Base-by-base conservation (phyloP, 2,113 vertebrate genomes). In the Microcebus griseorufus region DNA sequence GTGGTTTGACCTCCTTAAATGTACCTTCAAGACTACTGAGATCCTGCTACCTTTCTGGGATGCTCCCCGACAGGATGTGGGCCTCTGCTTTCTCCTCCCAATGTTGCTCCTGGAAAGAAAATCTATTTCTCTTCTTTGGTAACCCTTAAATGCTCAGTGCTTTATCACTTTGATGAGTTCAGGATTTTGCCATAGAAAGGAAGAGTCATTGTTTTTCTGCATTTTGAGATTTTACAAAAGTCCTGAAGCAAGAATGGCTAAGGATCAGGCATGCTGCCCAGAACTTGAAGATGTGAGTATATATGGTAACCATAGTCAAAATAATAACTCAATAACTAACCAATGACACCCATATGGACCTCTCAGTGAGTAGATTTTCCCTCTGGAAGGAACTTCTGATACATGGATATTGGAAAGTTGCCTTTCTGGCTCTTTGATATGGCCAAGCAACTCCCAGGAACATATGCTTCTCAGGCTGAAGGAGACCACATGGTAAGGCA, bases 161-260 rank as follows among this genome's bases (percentile, higher is more conserved):
- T 64, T 17, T 42, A 82, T 91, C 67, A 76, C 11, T 29, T 62
- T 62, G 62, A 81, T 73, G 17, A 85, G 37, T 85, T 90, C 48
- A 81, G 45, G 27, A 62, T 83, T 82, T 94, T 94, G 17, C 32
- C 55, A 67, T 65, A 73, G 45, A 93, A 73, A 17, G 64, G 37
- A 85, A 90, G 53, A 86, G 14, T 55, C 32, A 58, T 58, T 39
- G 25, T 79, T 10, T 48, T 85, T 12, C 23, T 65, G 34, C 4
- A 88, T 76, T 92, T 94, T n/a, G 62, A 60, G 18, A 83, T 88
- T 96, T 91, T 83, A 12, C 27, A 83, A 37, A 76, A 83, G 76
- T 78, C 17, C 42, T 69, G 69, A 94, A 39, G 67, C 34, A 82
- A 51, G 73, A 32, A 80, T 73, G 45, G 37, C 17, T 48, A 86